Evolutionary conservation across 2,888 invertebrate species (phyloP).

Genomic region (Nasonovia ribisnigri): DNA sequence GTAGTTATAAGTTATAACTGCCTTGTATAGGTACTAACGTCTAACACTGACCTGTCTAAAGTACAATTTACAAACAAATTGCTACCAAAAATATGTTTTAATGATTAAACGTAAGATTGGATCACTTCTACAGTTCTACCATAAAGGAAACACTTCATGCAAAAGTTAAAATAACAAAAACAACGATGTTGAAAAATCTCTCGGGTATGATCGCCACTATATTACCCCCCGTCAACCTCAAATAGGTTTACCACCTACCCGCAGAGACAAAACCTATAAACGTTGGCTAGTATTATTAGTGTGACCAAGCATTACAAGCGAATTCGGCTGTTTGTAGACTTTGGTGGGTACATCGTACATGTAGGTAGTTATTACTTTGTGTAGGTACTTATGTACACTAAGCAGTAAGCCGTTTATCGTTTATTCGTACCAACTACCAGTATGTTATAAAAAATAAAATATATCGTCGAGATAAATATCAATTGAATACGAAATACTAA

Average conservation of each 20-base stretch:
- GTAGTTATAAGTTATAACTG: not conserved
- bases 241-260: not conserved
- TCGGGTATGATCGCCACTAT: not conserved
- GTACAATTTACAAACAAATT: not conserved
- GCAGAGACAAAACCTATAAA: too few relatives aligned
- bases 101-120: not conserved
- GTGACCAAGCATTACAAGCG: too few relatives aligned
- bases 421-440: not conserved
- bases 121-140: not conserved
- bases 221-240: not conserved
- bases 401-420: not conserved
- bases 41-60: not conserved
- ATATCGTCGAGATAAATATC: not conserved
- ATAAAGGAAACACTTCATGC: not conserved
- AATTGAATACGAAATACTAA: not conserved
- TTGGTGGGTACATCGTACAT: too few relatives aligned
- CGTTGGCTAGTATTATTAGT: too few relatives aligned
- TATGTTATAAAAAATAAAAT: too few relatives aligned
- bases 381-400: too few relatives aligned
- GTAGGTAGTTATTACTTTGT: too few relatives aligned
- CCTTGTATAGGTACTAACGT: not conserved
- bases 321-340: too few relatives aligned
- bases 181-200: not conserved
- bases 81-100: not conserved
- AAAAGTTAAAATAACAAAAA: not conserved